A percentile compares a stretch with the other conserved stretches of the same genome.
phyloP scores from a whole-genome alignment of 2,797 vertebrate genomes.

The Aulostomus chinensis region DNA sequence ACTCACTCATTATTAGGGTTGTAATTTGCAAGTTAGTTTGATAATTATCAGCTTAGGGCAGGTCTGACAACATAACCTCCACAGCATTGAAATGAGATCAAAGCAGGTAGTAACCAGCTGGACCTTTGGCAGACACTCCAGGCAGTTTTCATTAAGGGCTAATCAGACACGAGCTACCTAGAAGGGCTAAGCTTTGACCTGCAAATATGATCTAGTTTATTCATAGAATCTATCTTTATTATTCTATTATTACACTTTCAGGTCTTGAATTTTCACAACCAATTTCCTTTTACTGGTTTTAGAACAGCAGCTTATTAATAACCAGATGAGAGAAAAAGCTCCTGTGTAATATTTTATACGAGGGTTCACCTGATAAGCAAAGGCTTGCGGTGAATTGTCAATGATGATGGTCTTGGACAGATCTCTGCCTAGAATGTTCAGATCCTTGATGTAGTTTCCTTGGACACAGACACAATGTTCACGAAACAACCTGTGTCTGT shows the following conservation, averaged over 20 bases:
- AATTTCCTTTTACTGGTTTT: background rate
- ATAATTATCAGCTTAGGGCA: background rate
- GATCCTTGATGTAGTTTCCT: conserved; percentile 98
- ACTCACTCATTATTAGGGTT: background rate
- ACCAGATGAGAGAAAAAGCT: background rate
- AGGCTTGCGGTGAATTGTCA: conserved; percentile 99
- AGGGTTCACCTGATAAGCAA: conserved; percentile 94
- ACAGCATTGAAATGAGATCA: background rate
- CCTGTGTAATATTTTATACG: background rate
- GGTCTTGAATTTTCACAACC: no score
- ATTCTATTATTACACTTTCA: no score
- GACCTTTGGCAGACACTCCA: background rate
- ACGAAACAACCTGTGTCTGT: conserved; percentile 95
- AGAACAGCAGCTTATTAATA: no score
- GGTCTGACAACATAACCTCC: background rate
- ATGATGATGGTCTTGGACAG: conserved; percentile 99
- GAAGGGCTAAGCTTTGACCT: background rate
- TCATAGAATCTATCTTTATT: no score
- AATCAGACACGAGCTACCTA: background rate
- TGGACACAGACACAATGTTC: conserved; percentile 99
- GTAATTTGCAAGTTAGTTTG: background rate
- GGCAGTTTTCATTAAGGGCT: background rate
- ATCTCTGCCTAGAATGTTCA: conserved; percentile 98
- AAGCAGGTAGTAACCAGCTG: background rate
- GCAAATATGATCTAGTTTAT: no score